phyloP scores from a whole-genome alignment of 2,888 invertebrate species.

The Busseola fusca region DNA sequence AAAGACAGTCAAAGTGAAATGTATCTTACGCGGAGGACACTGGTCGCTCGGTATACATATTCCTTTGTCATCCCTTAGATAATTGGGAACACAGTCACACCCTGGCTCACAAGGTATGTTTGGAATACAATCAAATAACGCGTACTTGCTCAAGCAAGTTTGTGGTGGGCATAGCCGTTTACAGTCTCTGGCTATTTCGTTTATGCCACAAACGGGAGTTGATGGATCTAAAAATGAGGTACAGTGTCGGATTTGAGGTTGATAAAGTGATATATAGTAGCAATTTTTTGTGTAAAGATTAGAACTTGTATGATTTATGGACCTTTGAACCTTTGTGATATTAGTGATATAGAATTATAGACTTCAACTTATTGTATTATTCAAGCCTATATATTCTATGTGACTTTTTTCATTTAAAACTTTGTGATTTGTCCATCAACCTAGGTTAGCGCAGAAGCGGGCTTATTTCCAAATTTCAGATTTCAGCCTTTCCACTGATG shows the following conservation, averaged over 20 bases:
- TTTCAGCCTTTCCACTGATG: neutral
- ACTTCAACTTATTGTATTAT: too few relatives aligned
- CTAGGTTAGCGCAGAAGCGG: neutral
- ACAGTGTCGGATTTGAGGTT: neutral
- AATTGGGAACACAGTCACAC: slow-evolving; percentile 70
- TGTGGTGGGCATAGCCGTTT: slow-evolving; percentile 68
- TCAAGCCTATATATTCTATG: neutral
- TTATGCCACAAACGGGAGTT: slow-evolving; percentile 58
- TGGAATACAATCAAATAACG: slow-evolving; percentile 50
- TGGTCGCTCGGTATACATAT: slow-evolving; percentile 66
- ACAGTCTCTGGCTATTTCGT: slow-evolving; percentile 63
- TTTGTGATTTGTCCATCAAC: neutral
- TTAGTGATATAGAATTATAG: neutral
- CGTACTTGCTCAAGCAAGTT: slow-evolving; percentile 63
- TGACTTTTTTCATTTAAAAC: neutral
- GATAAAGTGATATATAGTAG: neutral
- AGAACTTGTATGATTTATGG: neutral
- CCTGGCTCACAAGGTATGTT: slow-evolving; percentile 65
- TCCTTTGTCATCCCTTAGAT: slow-evolving; percentile 63
- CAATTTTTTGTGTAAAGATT: slow-evolving; percentile 8
- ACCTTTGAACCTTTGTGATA: neutral
- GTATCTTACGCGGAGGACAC: slow-evolving; percentile 64
- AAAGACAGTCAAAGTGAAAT: neutral
- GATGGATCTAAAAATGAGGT: slow-evolving; percentile 56
- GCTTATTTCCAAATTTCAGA: neutral